Evolutionary conservation across 2,113 vertebrate genomes (phyloP).

Genomic region (Crotalus horridus): DNA sequence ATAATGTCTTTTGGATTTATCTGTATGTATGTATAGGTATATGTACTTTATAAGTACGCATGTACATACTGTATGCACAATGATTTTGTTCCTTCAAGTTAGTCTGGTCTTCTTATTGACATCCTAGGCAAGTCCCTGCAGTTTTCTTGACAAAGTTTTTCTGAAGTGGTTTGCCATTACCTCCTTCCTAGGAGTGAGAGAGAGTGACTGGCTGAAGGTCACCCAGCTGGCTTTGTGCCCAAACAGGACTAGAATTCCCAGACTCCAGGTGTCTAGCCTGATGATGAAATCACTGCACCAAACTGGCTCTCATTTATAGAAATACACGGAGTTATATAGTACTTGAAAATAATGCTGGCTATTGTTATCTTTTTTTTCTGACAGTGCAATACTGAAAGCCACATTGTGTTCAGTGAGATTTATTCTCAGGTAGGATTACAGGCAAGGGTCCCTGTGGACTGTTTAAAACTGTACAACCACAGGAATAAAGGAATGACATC

Average conservation of each 20-base stretch:
- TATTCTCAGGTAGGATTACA: background rate
- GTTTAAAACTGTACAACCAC: constrained; percentile 54
- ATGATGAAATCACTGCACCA: background rate
- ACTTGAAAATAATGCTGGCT: background rate
- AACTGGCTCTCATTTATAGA: background rate
- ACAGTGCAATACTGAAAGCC: background rate
- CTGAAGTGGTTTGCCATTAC: background rate
- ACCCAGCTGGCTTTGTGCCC: background rate
- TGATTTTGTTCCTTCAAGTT: background rate
- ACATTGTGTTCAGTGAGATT: background rate
- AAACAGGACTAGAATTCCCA: background rate
- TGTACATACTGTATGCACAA: background rate
- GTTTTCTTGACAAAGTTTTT: background rate
- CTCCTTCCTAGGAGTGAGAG: background rate
- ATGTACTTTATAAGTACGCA: background rate
- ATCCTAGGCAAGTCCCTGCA: background rate
- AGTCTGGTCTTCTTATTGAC: background rate
- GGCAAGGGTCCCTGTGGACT: constrained; percentile 19
- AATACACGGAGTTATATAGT: background rate
- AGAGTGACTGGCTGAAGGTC: background rate
- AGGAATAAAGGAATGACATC: constrained; percentile 53
- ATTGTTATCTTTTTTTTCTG: background rate
- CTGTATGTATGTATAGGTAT: background rate
- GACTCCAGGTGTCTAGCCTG: background rate
- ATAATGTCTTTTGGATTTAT: background rate